Evolutionary conservation across 2,888 invertebrate species (phyloP).

Genomic region (Electrophaes corylata): DNA sequence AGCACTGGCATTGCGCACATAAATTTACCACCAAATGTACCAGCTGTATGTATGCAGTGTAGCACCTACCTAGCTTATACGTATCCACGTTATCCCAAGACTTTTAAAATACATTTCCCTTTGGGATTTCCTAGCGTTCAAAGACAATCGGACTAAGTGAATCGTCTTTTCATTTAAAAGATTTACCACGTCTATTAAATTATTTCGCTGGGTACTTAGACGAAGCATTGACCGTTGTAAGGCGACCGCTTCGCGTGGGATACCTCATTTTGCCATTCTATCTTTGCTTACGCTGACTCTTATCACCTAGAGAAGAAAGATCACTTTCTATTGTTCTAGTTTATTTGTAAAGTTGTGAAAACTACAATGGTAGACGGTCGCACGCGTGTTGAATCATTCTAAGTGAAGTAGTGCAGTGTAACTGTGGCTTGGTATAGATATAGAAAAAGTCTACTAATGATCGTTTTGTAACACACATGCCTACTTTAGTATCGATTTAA

Average conservation of each 20-base stretch:
- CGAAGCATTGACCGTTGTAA: constrained; percentile 58
- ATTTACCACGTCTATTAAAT: constrained; percentile 24
- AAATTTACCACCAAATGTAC: too few species aligned
- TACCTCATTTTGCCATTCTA: constrained; percentile 34
- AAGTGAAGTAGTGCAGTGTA: constrained; percentile 75
- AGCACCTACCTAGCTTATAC: too few species aligned
- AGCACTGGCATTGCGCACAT: too few species aligned
- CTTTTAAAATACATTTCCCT: too few species aligned
- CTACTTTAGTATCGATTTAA: constrained; percentile 20
- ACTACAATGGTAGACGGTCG: constrained; percentile 68
- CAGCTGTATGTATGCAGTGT: too few species aligned
- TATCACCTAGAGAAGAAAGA: constrained; percentile 43
- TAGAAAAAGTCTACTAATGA: constrained; percentile 32
- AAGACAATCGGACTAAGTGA: neutral
- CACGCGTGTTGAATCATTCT: constrained; percentile 65
- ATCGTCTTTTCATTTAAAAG: constrained; percentile 5
- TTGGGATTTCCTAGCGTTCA: too few species aligned
- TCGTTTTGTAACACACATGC: constrained; percentile 34
- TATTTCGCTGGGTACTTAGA: constrained; percentile 27
- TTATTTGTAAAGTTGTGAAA: constrained; percentile 37
- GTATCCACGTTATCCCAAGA: too few species aligned
- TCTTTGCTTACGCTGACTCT: constrained; percentile 28
- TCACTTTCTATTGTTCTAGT: constrained; percentile 35
- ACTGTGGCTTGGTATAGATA: constrained; percentile 55
- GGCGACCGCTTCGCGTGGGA: constrained; percentile 56